These are phyloP conservation scores for Hippocampus barbouri DNA, from an alignment of 2,113 vertebrate species.

Conservation along the genomic window DNA sequence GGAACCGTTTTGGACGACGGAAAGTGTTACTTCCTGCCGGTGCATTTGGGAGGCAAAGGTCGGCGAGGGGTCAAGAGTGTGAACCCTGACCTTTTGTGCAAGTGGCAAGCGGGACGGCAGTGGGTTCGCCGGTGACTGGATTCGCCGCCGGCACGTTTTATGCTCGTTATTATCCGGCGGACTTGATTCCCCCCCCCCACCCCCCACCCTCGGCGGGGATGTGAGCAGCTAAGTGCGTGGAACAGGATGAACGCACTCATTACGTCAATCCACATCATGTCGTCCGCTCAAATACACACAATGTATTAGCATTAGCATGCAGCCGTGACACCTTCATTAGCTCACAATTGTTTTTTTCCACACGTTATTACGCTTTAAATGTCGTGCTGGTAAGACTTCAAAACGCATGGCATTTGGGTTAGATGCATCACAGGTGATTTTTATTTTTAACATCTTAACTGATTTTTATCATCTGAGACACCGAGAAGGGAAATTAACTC, in stretches of 20 bases:
- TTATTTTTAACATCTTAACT: too few species aligned
- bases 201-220: constrained; percentile 27
- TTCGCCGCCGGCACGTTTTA: constrained; percentile 39
- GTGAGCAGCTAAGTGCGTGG: constrained; percentile 17
- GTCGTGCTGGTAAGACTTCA: not conserved
- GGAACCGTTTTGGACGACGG: constrained; percentile 35
- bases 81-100: constrained; percentile 53
- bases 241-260: constrained; percentile 14
- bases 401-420: not conserved
- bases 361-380: constrained; percentile 1
- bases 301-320: not conserved
- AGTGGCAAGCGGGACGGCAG: constrained; percentile 27
- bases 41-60: constrained; percentile 60
- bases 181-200: constrained; percentile 30
- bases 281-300: not conserved
- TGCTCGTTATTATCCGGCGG: constrained; percentile 41
- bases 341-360: not conserved
- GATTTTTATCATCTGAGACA: too few species aligned
- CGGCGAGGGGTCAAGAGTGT: constrained; percentile 67
- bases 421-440: too few species aligned
- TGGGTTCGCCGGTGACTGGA: constrained; percentile 33
- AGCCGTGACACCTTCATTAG: not conserved
- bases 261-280: not conserved
- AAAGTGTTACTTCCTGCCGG: constrained; percentile 63
- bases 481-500: too few species aligned